Evolutionary conservation across 2,888 invertebrate species (phyloP), one percentile per base, ranked within the genome.

Genomic region (Apamea crenata): DNA sequence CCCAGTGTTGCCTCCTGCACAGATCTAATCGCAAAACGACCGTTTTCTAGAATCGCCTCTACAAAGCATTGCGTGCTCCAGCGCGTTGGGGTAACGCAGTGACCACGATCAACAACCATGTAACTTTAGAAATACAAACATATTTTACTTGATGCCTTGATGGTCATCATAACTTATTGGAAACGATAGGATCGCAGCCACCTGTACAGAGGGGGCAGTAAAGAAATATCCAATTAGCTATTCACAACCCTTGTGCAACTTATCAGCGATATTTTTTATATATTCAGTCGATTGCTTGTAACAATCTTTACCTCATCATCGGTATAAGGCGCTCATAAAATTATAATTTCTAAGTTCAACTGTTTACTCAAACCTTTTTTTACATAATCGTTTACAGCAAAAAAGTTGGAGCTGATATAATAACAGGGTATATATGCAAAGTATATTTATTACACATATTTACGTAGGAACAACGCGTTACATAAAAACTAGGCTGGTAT

Each of bases 1-100:
- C 93, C 92, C 92, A 91, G 87, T 82, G 91, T 88, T 90, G 88
- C 92, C 91, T 91, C 91, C 93, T 90, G 91, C 87, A 92, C 94
- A 93, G 97, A 97, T 96, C 94, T 96, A 95, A 97, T 97, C 97
- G 96, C 94, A 97, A 97, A 97, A 96, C 96, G 97, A 95, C 96
- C 96, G 96, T 97, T 96, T 97, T 97, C 96, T 96, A 95, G 96
- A 97, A 96, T 96, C 96, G 96, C 96, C 95, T 94, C 93, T 93
- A 96, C 96, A 95, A 95, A 95, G 94, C 93, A 95, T 96, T 95
- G 96, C 96, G 96, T 96, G 96, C 92, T 93, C 74, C 89, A 92
- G 90, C 91, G 90, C 90, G 87, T 85, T 82, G 87, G 89, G 87
- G 88, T 86, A 88, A 88, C 87, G 87, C 86, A 88, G 85, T 90